Percentiles rank a stretch among this genome's conserved stretches.
Evolutionary conservation across 2,888 invertebrate genomes (phyloP).

Genomic region (Melolontha melolontha): DNA sequence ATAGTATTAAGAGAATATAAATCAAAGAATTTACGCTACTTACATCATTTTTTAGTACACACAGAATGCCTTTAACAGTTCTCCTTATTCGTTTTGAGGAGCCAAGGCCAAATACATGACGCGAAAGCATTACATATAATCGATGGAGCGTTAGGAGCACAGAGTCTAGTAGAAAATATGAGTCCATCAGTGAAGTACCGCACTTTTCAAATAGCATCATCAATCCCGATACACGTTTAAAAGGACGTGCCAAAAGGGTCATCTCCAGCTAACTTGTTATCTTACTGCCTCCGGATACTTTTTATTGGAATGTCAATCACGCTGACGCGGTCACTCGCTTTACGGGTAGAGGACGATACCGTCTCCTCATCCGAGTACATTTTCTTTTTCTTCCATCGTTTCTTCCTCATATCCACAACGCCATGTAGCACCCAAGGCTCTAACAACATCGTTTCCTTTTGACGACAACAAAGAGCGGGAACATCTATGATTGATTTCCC

Average conservation of each 20-base stretch:
- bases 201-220: slow-evolving; percentile 52
- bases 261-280: slow-evolving; percentile 55
- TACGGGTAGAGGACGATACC: slow-evolving; percentile 34
- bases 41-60: too few relatives aligned
- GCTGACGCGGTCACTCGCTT: slow-evolving; percentile 51
- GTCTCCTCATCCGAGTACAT: slow-evolving; percentile 11
- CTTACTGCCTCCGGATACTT: slow-evolving; percentile 56
- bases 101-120: neutral
- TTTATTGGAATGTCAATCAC: slow-evolving; percentile 57
- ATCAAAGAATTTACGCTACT: too few relatives aligned
- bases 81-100: neutral
- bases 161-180: slow-evolving; percentile 46
- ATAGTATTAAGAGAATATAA: too few relatives aligned
- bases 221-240: slow-evolving; percentile 53
- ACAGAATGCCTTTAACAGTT: too few relatives aligned
- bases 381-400: slow-evolving; percentile 6
- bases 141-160: slow-evolving; percentile 20
- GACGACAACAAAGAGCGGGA: slow-evolving; percentile 31
- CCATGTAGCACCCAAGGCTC: slow-evolving; percentile 17
- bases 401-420: slow-evolving; percentile 4
- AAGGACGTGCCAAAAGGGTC: slow-evolving; percentile 53
- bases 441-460: slow-evolving; percentile 28
- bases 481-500: slow-evolving; percentile 37
- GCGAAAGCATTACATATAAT: neutral
- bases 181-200: slow-evolving; percentile 50